Evolutionary conservation across 2,113 vertebrate genomes (phyloP).

Genomic region (Campylomormyrus tamandua): DNA sequence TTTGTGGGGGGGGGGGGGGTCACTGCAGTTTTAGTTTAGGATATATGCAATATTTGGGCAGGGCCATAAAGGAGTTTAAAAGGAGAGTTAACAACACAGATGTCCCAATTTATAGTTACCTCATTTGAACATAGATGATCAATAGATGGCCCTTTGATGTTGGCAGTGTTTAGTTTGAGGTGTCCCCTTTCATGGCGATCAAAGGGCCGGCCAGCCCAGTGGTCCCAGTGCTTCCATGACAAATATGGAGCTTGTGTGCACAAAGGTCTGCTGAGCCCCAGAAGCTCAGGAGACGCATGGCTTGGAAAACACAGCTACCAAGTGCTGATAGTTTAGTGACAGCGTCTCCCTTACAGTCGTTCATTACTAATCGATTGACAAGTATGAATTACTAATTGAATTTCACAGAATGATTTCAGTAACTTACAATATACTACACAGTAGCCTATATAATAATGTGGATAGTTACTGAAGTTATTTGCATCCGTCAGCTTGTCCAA

Average conservation of each 20-base stretch:
- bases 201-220: neutral
- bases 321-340: neutral
- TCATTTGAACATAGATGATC: neutral
- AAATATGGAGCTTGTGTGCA: neutral
- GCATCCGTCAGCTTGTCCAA: neutral
- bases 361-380: neutral
- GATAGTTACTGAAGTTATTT: neutral
- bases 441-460: neutral
- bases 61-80: neutral
- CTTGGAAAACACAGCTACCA: neutral
- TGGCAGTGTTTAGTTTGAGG: neutral
- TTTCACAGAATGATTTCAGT: neutral
- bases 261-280: neutral
- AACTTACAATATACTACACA: neutral
- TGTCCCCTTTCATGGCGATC: neutral
- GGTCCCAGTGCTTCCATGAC: neutral
- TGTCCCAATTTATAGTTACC: neutral
- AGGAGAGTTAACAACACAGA: neutral
- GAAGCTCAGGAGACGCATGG: neutral
- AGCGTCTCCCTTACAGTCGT: neutral
- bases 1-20: neutral
- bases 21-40: neutral
- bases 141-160: constrained; percentile 6
- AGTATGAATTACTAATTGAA: neutral
- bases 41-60: neutral